A percentile compares a stretch with the other conserved stretches of the same genome.
Conservation (phyloP, 2,797 vertebrate species). For the Aplochiton taeniatus region DNA sequence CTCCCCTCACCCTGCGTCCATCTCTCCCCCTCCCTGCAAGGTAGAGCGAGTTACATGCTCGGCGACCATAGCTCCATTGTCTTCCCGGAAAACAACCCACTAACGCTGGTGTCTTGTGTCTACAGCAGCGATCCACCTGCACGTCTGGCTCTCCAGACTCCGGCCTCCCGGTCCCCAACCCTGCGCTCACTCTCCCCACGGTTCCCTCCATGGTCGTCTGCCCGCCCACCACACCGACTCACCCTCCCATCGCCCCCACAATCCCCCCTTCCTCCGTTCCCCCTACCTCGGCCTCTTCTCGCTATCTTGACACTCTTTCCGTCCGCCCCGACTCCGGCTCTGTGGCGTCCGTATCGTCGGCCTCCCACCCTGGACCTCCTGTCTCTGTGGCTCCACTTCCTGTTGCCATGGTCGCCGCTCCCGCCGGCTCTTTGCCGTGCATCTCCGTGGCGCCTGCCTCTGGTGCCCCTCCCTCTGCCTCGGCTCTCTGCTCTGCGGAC, state of each 20-base stretch:
- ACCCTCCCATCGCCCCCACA: neutral
- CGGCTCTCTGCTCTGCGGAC: slow-evolving; percentile 48
- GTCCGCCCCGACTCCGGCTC: slow-evolving; percentile 6
- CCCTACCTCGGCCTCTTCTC: slow-evolving; percentile 30
- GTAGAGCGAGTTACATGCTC: slow-evolving; percentile 42
- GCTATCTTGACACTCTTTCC: slow-evolving; percentile 39
- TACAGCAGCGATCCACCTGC: slow-evolving; percentile 66
- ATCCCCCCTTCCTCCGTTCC: neutral
- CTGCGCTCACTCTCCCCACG: slow-evolving; percentile 30
- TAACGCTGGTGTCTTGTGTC: slow-evolving; percentile 19
- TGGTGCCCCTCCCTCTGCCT: slow-evolving; percentile 18
- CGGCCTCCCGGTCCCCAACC: slow-evolving; percentile 28
- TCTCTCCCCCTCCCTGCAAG: slow-evolving; percentile 75
- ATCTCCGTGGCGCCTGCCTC: neutral
- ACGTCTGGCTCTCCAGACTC: slow-evolving; percentile 30
- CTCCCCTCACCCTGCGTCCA: slow-evolving; percentile 34
- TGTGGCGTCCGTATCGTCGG: slow-evolving; percentile 31
- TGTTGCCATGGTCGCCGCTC: slow-evolving; percentile 25
- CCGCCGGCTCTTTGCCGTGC: slow-evolving; percentile 21
- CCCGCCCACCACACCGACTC: slow-evolving; percentile 12
- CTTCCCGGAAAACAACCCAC: no score
- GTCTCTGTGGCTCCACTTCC: neutral
- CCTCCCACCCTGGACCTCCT: slow-evolving; percentile 13
- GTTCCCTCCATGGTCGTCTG: slow-evolving; percentile 38
- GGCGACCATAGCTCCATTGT: neutral